Conservation (phyloP, 2,888 invertebrate genomes). For the Coronaproctus castanopsis region DNA sequence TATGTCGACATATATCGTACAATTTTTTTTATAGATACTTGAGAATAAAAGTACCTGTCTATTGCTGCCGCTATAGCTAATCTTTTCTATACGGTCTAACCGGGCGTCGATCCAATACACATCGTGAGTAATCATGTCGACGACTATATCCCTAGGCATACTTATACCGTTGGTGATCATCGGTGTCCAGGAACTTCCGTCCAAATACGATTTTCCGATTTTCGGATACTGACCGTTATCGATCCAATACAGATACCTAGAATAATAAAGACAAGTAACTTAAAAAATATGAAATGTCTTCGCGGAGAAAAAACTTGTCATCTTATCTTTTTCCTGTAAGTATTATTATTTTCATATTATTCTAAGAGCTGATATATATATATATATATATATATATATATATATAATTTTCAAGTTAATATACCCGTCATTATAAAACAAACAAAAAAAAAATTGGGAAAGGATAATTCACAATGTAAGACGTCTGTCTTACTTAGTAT, state of each 20-base stretch:
- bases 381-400: not conserved
- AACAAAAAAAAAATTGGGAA: no score
- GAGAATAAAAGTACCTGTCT: no score
- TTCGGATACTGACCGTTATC: conserved; percentile 92
- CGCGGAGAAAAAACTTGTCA: no score
- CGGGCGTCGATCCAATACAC: conserved; percentile 96
- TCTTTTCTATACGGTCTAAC: conserved; percentile 80
- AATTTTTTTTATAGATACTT: no score
- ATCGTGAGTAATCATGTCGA: conserved; percentile 83
- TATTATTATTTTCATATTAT: not conserved
- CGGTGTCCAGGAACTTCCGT: conserved; percentile 67
- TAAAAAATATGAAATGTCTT: no score
- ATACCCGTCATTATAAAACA: no score
- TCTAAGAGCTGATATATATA: no score
- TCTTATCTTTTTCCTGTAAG: no score
- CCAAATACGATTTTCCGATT: conserved; percentile 71
- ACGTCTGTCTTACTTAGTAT: no score
- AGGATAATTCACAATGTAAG: no score
- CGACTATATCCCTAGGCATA: conserved; percentile 69
- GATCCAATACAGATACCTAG: conserved; percentile 86
- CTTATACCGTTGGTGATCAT: conserved; percentile 79
- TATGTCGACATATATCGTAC: no score
- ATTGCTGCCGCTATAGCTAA: conserved; percentile 62
- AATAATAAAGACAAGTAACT: no score
- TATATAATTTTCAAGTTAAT: not conserved